phyloP scores from a whole-genome alignment of 2,797 vertebrate species.

The Spea hammondii region DNA sequence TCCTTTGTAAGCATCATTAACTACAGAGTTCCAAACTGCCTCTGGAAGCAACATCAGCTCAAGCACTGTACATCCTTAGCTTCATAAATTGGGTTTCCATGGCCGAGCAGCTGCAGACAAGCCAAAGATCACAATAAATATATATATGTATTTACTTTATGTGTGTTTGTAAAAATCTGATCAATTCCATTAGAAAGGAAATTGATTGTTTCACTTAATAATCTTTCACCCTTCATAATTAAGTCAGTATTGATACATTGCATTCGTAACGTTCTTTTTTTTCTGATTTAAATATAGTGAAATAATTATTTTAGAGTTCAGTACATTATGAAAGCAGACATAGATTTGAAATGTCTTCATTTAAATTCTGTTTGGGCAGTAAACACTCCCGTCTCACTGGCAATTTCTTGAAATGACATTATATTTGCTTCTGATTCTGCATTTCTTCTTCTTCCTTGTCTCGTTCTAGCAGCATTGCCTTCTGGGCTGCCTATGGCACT shows the following conservation, averaged over 20 bases:
- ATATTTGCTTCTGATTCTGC: slow-evolving; percentile 46
- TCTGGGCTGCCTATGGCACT: slow-evolving; percentile 47
- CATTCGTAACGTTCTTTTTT: slow-evolving; percentile 2
- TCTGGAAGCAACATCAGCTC: no score
- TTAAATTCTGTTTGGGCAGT: slow-evolving; percentile 47
- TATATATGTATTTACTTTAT: no score
- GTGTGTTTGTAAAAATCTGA: no score
- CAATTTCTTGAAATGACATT: slow-evolving; percentile 46
- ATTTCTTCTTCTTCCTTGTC: slow-evolving; percentile 37
- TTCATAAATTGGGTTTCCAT: no score
- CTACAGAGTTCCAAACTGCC: no score
- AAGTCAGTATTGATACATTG: not conserved
- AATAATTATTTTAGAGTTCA: slow-evolving; percentile 28
- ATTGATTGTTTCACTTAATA: no score
- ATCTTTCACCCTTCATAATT: no score
- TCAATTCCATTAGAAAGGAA: no score
- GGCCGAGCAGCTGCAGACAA: no score
- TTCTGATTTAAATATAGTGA: slow-evolving; percentile 23
- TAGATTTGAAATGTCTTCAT: slow-evolving; percentile 43
- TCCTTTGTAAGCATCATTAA: no score
- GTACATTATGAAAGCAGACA: slow-evolving; percentile 42
- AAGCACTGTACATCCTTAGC: no score
- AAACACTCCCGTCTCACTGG: slow-evolving; percentile 31
- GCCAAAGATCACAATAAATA: no score
- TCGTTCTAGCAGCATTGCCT: slow-evolving; percentile 41